These are phyloP conservation scores for Colletes gigas DNA, from an alignment of 1,140 invertebrate genomes.

Conservation along the genomic window DNA sequence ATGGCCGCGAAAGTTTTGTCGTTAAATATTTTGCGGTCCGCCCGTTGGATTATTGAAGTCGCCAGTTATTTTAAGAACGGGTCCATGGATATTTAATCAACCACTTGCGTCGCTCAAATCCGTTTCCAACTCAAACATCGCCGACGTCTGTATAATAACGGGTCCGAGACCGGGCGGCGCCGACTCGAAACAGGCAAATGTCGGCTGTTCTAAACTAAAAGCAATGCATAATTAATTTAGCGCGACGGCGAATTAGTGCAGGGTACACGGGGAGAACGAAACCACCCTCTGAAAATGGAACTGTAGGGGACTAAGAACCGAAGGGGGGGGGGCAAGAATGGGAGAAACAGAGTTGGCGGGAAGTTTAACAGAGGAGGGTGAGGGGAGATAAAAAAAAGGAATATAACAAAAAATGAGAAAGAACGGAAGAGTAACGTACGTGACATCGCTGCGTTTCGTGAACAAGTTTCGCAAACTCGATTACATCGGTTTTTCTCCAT, in stretches of 20 bases:
- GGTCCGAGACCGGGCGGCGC: constrained; percentile 21
- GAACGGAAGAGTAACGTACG: constrained; percentile 42
- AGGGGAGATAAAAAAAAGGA: not conserved
- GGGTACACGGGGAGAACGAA: constrained; percentile 4
- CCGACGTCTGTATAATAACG: constrained; percentile 29
- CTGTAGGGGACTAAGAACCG: not conserved
- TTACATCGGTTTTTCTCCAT: constrained; percentile 63
- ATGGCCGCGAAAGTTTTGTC: too few species aligned
- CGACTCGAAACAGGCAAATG: constrained; percentile 35
- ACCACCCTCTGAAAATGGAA: not conserved
- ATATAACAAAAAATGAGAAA: constrained; percentile 1
- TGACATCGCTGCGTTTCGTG: constrained; percentile 46
- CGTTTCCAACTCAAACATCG: constrained; percentile 53
- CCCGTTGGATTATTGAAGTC: too few species aligned
- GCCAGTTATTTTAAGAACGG: not conserved
- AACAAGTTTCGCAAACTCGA: constrained; percentile 64
- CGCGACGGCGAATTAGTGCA: constrained; percentile 50
- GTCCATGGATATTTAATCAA: not conserved
- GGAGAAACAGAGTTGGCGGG: not conserved
- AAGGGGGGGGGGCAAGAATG: not conserved
- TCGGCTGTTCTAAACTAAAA: constrained; percentile 44
- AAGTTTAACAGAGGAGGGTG: not conserved
- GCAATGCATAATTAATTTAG: constrained; percentile 63
- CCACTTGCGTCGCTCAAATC: constrained; percentile 1
- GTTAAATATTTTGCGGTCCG: too few species aligned